phyloP scores from a whole-genome alignment of 2,113 vertebrate species.

The Micronycteris hirsuta region DNA sequence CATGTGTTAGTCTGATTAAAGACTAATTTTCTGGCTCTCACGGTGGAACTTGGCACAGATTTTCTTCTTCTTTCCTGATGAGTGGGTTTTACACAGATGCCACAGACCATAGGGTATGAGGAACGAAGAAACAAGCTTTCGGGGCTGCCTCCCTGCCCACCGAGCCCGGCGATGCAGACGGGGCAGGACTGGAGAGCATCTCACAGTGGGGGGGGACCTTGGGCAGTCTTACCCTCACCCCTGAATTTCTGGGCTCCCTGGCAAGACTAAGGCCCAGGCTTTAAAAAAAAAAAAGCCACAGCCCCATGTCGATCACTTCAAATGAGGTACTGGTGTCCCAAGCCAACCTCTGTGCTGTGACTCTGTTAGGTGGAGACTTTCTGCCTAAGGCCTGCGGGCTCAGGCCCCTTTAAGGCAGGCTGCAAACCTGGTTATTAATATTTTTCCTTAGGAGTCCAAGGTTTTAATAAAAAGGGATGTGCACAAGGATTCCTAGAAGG shows the following conservation, averaged over 20 bases:
- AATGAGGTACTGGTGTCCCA: neutral
- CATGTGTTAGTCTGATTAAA: neutral
- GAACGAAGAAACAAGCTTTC: neutral
- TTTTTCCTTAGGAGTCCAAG: neutral
- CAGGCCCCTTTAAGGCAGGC: neutral
- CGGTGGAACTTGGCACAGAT: neutral
- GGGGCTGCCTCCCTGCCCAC: fast-evolving
- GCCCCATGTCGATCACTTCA: too few species aligned
- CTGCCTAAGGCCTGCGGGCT: neutral
- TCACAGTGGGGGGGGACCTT: neutral
- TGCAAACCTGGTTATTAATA: neutral
- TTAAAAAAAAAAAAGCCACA: neutral
- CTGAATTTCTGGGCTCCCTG: neutral
- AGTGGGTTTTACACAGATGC: neutral
- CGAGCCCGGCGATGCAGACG: neutral
- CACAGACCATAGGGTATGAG: fast-evolving
- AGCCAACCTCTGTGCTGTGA: fast-evolving
- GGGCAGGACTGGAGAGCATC: neutral
- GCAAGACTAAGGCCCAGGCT: neutral
- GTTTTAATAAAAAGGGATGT: neutral
- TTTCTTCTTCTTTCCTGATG: neutral
- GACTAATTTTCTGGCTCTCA: neutral
- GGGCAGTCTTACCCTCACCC: neutral
- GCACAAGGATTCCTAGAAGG: neutral
- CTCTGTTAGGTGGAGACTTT: neutral